phyloP scores from a whole-genome alignment of 2,888 invertebrate genomes.

The Drosophila multiciliata region DNA sequence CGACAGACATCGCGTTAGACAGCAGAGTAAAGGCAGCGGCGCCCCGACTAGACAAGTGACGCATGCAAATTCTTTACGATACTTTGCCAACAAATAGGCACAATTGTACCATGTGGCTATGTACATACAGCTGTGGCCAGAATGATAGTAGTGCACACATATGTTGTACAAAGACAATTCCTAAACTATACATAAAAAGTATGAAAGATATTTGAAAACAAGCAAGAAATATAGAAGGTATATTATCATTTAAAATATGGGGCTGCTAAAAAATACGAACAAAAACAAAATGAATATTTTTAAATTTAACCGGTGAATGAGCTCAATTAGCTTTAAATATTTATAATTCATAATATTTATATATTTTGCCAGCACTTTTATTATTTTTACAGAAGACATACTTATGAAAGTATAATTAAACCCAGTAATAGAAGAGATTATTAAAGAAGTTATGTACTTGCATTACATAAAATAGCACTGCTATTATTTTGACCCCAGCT shows the following conservation, averaged over 20 bases:
- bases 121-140: neutral
- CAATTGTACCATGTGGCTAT: constrained; percentile 7
- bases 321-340: neutral
- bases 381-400: neutral
- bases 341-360: too few relatives aligned
- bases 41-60: constrained; percentile 70
- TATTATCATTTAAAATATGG: neutral
- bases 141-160: neutral
- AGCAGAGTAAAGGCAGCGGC: constrained; percentile 22
- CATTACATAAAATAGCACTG: neutral
- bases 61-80: constrained; percentile 62
- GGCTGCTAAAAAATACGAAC: neutral
- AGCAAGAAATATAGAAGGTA: neutral
- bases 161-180: neutral
- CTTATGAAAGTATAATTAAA: neutral
- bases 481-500: neutral
- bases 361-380: neutral
- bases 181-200: neutral
- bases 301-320: neutral
- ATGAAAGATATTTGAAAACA: neutral
- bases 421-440: neutral
- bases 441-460: neutral
- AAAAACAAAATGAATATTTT: neutral
- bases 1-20: constrained; percentile 27
- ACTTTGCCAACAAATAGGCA: constrained; percentile 58